Percentiles rank a stretch among this genome's conserved stretches.
Conservation (phyloP, 2,113 vertebrate genomes). For the Microcebus lehilahytsara region DNA sequence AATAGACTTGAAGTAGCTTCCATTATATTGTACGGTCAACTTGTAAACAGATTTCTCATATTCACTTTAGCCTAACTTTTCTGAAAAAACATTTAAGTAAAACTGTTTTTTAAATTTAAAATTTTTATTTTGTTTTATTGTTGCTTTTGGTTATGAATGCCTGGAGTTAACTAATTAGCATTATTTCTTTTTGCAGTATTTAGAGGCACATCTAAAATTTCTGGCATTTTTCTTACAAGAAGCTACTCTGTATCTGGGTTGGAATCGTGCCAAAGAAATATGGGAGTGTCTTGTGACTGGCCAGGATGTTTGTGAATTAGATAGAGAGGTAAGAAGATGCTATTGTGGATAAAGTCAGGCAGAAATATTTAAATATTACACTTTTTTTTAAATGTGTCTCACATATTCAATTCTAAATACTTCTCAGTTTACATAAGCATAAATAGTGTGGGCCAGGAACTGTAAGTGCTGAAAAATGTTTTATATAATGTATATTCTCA, state of each 20-base stretch:
- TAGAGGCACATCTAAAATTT: constrained; percentile 98
- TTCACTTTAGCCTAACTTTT: not conserved
- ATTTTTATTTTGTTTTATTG: not conserved
- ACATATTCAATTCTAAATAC: not conserved
- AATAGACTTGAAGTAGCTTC: constrained; percentile 1
- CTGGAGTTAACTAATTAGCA: constrained; percentile 69
- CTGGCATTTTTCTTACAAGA: constrained; percentile 99
- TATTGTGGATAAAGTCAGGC: not conserved
- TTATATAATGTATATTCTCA: not conserved
- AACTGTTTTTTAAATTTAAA: not conserved
- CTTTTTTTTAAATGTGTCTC: not conserved
- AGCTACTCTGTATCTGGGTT: constrained; percentile 97
- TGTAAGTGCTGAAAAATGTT: not conserved
- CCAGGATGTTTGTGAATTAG: constrained; percentile 96
- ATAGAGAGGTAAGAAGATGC: constrained; percentile 91
- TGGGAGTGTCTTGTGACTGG: constrained; percentile 99
- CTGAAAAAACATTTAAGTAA: not conserved
- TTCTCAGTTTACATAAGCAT: not conserved
- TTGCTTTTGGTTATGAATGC: constrained; percentile 45
- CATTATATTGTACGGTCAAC: not conserved
- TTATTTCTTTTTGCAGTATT: constrained; percentile 88
- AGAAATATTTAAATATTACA: not conserved
- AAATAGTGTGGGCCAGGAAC: not conserved
- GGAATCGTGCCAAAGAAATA: constrained; percentile 98
- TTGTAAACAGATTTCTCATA: not conserved